Conservation (phyloP, 1,140 invertebrate species). For the Neodiprion fabricii region DNA sequence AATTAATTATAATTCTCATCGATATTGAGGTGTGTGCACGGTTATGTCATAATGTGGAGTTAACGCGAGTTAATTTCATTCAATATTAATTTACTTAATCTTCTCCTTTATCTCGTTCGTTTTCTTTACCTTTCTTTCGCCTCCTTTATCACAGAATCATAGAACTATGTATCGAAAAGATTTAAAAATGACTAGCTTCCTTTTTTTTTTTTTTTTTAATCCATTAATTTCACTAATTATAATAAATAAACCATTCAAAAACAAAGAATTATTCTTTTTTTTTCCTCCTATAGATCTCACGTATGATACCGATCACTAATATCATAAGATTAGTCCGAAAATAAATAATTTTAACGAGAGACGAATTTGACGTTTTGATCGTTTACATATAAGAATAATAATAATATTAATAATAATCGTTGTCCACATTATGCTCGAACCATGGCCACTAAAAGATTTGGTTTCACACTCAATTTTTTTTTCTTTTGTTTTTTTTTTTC, state of each 20-base stretch:
- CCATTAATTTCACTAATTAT: slow-evolving; percentile 13
- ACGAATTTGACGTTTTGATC: not conserved
- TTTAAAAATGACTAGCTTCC: slow-evolving; percentile 57
- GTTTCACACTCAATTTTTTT: slow-evolving; percentile 16
- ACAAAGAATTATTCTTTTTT: not conserved
- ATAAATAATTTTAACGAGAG: slow-evolving; percentile 2
- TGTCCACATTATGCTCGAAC: slow-evolving; percentile 45
- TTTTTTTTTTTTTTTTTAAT: slow-evolving; percentile 47
- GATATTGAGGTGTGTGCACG: not conserved
- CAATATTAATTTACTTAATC: slow-evolving; percentile 6
- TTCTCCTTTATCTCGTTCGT: not conserved
- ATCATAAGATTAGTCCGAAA: not conserved
- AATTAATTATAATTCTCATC: slow-evolving; percentile 32
- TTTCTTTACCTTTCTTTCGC: slow-evolving; percentile 21
- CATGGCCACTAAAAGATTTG: slow-evolving; percentile 1
- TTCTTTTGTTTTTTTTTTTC: slow-evolving; percentile 14
- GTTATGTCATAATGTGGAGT: slow-evolving; percentile 41
- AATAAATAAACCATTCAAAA: slow-evolving; percentile 20
- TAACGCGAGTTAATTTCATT: slow-evolving; percentile 20
- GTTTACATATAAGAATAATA: slow-evolving; percentile 1
- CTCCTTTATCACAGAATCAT: slow-evolving; percentile 58
- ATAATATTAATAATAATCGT: slow-evolving; percentile 15
- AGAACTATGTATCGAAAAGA: slow-evolving; percentile 45
- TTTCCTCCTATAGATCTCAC: not conserved
- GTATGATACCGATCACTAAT: no score